Evolutionary conservation across 2,113 vertebrate genomes (phyloP).

Genomic region (Stictonetta naevosa): DNA sequence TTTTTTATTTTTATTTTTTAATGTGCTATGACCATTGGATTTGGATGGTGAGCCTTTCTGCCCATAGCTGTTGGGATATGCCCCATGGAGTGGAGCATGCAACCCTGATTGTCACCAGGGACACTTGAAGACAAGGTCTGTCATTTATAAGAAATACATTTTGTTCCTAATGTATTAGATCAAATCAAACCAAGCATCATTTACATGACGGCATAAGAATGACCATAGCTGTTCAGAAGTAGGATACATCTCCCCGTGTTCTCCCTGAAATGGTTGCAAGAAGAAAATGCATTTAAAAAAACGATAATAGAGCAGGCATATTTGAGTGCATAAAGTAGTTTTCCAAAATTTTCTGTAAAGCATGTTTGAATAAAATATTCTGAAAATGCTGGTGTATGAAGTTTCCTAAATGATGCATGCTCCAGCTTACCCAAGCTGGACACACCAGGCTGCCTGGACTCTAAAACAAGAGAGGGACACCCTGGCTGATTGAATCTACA

Average conservation of each 20-base stretch:
- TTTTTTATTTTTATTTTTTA: too few species aligned
- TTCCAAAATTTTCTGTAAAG: not conserved
- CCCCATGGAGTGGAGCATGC: too few species aligned
- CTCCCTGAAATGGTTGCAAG: not conserved
- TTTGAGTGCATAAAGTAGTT: not conserved
- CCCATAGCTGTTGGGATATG: not conserved
- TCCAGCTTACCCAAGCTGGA: not conserved
- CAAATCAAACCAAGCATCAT: not conserved
- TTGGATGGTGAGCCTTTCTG: not conserved
- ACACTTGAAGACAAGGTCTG: not conserved
- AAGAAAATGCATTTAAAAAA: not conserved
- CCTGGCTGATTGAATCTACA: not conserved
- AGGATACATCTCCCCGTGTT: not conserved
- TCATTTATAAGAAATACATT: not conserved
- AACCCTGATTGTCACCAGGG: not conserved
- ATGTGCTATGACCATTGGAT: too few species aligned
- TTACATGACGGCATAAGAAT: not conserved
- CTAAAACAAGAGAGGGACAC: not conserved
- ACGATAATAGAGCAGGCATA: too few species aligned
- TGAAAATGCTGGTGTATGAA: not conserved
- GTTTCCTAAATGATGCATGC: accelerated
- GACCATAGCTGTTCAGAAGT: not conserved
- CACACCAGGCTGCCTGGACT: accelerated
- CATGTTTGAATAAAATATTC: accelerated
- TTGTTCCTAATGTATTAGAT: not conserved